Evolutionary conservation across 2,888 invertebrate species (phyloP).

Genomic region (Sinohyriopsis cumingii): DNA sequence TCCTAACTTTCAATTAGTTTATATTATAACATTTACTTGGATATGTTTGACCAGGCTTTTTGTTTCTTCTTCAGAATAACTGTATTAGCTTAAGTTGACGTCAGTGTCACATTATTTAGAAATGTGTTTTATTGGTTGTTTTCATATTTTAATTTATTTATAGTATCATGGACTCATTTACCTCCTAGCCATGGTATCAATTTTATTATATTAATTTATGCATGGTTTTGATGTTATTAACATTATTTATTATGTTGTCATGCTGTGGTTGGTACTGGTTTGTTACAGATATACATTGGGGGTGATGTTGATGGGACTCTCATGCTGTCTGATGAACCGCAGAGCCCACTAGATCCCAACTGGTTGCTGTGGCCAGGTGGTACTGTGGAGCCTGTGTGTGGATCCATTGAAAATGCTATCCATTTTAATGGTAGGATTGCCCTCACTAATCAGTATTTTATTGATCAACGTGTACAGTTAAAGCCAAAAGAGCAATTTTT

Average conservation of each 20-base stretch:
- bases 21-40: no score
- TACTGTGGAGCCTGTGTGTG: constrained; percentile 64
- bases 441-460: background rate
- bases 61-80: background rate
- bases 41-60: background rate
- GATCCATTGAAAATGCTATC: constrained; percentile 57
- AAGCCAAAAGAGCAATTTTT: background rate
- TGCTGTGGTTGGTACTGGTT: background rate
- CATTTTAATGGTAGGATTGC: constrained; percentile 62
- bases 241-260: no score
- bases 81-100: background rate
- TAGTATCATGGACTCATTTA: no score
- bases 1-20: background rate
- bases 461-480: background rate
- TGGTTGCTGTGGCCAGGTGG: constrained; percentile 71
- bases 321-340: constrained; percentile 63
- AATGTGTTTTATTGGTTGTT: background rate
- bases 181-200: no score
- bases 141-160: background rate
- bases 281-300: constrained; percentile 67
- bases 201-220: no score
- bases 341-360: constrained; percentile 56
- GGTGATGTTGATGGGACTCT: constrained; percentile 66
- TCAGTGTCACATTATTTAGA: background rate
- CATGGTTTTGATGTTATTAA: no score